Percentiles rank a stretch among this genome's conserved stretches.
phyloP scores from a whole-genome alignment of 53 echinoderm and acorn worm species.

The Stichopus horrens region DNA sequence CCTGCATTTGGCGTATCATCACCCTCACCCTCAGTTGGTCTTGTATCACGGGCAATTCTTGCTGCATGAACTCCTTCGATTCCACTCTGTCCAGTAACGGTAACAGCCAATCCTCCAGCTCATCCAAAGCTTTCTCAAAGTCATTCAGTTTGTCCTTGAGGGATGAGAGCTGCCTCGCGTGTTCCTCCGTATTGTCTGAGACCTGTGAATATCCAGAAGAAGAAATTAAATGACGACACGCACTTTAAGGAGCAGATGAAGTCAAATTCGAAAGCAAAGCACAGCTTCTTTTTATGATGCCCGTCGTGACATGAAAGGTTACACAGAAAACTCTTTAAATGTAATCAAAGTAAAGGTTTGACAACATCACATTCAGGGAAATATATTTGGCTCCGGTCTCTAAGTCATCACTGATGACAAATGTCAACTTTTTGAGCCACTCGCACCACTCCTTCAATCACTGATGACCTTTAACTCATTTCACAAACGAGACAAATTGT shows the following conservation, averaged over 20 bases:
- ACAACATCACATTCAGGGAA: too few species aligned
- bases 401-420: too few species aligned
- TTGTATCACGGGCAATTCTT: conserved; percentile 68
- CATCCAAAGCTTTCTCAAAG: conserved; percentile 88
- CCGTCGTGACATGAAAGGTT: background rate
- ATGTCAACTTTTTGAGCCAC: background rate
- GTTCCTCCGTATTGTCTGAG: conserved; percentile 73
- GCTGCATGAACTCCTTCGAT: conserved; percentile 84
- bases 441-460: background rate
- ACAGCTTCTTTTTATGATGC: background rate
- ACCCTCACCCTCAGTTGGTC: conserved; percentile 81
- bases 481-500: background rate
- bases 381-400: too few species aligned
- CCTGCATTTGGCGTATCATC: background rate
- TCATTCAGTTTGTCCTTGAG: conserved; percentile 75
- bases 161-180: conserved; percentile 66
- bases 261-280: background rate
- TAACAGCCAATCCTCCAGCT: conserved; percentile 92
- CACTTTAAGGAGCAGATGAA: too few species aligned
- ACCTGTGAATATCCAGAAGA: conserved; percentile 54
- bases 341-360: too few species aligned
- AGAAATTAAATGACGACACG: background rate
- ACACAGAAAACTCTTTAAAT: background rate
- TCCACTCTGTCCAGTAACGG: conserved; percentile 74
- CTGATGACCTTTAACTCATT: background rate